phyloP scores from a whole-genome alignment of 2,888 invertebrate species.

The Pherbina coryleti region DNA sequence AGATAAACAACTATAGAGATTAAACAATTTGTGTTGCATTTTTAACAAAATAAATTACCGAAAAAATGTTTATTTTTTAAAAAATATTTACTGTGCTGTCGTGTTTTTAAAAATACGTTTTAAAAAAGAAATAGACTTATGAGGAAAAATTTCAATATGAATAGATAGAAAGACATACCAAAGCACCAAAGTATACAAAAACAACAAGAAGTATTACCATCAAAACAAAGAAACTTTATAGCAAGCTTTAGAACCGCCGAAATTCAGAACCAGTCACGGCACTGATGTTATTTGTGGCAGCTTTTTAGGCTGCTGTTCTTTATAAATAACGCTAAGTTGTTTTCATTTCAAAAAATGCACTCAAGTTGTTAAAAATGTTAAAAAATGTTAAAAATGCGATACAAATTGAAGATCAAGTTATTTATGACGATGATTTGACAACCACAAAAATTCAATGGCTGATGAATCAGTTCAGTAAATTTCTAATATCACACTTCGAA shows the following conservation, averaged over 20 bases:
- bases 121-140: slow-evolving; percentile 45
- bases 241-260: too few relatives aligned
- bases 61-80: slow-evolving; percentile 30
- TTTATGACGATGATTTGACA: slow-evolving; percentile 1
- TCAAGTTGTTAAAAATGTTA: slow-evolving; percentile 40
- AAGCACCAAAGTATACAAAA: slow-evolving; percentile 2
- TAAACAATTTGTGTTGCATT: slow-evolving; percentile 58
- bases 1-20: slow-evolving; percentile 1
- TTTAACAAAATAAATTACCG: slow-evolving; percentile 50
- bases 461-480: too few relatives aligned
- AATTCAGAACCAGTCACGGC: too few relatives aligned
- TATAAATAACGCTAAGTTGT: too few relatives aligned
- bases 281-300: background rate
- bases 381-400: slow-evolving; percentile 54
- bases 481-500: too few relatives aligned
- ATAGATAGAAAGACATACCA: slow-evolving; percentile 28
- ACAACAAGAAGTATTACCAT: background rate
- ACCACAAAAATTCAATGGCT: slow-evolving; percentile 15
- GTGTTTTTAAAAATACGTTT: slow-evolving; percentile 48
- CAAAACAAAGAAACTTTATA: background rate
- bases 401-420: slow-evolving; percentile 49
- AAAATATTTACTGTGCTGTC: slow-evolving; percentile 61
- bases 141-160: slow-evolving; percentile 24
- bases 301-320: too few relatives aligned
- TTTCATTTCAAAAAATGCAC: background rate